Conservation (phyloP, 2,888 invertebrate genomes). For the Sarcophaga variegata region DNA sequence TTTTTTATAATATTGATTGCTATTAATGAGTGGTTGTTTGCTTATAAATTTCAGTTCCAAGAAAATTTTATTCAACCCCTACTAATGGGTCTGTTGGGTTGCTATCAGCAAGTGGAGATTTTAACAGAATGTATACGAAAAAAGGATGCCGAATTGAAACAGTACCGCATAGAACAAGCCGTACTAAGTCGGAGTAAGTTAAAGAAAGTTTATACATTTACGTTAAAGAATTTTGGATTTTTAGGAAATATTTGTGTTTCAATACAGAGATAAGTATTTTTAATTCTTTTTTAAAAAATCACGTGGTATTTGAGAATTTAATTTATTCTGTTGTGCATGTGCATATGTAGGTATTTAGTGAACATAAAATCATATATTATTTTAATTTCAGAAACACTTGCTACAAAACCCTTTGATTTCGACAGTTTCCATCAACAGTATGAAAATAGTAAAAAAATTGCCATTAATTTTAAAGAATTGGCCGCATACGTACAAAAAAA, state of each 20-base stretch:
- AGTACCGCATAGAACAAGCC: slow-evolving; percentile 77
- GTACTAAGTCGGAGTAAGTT: slow-evolving; percentile 75
- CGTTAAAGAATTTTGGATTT: too few species aligned
- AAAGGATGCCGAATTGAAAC: slow-evolving; percentile 78
- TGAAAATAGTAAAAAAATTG: slow-evolving; percentile 46
- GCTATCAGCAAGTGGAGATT: slow-evolving; percentile 71
- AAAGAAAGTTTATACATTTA: neutral
- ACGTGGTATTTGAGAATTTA: too few species aligned
- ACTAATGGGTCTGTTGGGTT: slow-evolving; percentile 67
- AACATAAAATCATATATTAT: neutral
- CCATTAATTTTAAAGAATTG: slow-evolving; percentile 62
- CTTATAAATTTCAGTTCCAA: slow-evolving; percentile 72
- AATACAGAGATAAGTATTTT: too few species aligned
- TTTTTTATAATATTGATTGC: neutral
- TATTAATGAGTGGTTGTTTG: neutral
- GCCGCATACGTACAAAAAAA: slow-evolving; percentile 60
- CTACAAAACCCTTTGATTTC: slow-evolving; percentile 73
- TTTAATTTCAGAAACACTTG: slow-evolving; percentile 74
- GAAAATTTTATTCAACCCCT: slow-evolving; percentile 70
- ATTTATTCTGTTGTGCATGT: too few species aligned
- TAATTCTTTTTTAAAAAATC: too few species aligned
- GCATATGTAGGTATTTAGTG: too few species aligned
- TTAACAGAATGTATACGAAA: slow-evolving; percentile 73
- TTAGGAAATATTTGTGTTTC: too few species aligned
- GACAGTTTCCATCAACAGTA: slow-evolving; percentile 68